Base-by-base conservation (phyloP, 2,888 invertebrate genomes). In the Tiliacea aurago region DNA sequence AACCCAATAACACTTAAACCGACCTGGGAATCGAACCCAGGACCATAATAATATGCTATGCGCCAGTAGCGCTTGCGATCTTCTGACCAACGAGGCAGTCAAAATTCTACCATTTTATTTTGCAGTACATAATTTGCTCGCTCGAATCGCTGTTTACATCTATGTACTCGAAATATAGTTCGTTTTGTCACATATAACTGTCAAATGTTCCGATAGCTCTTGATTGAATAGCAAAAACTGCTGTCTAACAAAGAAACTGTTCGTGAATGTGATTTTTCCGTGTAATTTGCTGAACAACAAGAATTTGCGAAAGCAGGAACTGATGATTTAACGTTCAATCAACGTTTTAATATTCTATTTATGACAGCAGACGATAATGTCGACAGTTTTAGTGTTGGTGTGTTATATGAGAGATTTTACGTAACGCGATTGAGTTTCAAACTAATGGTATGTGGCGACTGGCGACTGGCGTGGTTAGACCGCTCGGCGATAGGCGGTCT, bases 231-330 rank as follows among this genome's bases (percentile, higher is more conserved):
- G 62, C 68, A 80, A 75, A 80, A 83, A 83, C 7, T 62, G 53
- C 15, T 65, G 49, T 74, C 43, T 64, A 67, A 68, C 67, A 65
- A 56, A 45, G 41, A 71, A 74, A 73, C 73, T 76, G 76, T 72
- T 62, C 53, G 75, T 77, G 61, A 78, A 76, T 81, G 63, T 67
- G 65, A 67, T 78, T 78, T 69, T 74, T 71, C 70, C 61, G 65
- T 55, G 66, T 67, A 73, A 73, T 84, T 66, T 66, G 66, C 63
- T 80, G 67, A 63, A 82, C 64, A 69, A 15, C 49, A 84, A 83
- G 65, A 70, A 81, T 83, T 81, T 63, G 23, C 70, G 73, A 84
- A 81, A 74, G 84, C 70, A 78, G 84, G 82, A 83, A 83, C 69
- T 65, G 51, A 63, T 67, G 66, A 84, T 68, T 71, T 37, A 74